Evolutionary conservation across 2,113 vertebrate species (phyloP), one percentile per base, ranked within the genome.

Genomic region (Cyanoramphus novaezelandiae): DNA sequence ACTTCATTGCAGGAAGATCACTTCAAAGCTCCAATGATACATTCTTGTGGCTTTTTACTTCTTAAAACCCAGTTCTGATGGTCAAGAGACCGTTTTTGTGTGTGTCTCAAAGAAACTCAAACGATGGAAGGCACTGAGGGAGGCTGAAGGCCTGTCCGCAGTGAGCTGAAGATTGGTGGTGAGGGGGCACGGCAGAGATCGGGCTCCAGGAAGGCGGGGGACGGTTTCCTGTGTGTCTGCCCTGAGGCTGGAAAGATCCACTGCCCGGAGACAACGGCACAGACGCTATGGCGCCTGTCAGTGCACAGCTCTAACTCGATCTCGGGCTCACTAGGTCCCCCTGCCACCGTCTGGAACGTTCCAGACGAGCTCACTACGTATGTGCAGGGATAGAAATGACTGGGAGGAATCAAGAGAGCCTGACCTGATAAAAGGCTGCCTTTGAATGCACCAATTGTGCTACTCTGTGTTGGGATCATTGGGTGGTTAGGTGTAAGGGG

Each of bases 361-460:
- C 33, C 33, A 24, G n/a, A 16, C 6, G 33, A 59, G 57, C 33
- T 35, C 57, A 35, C 7, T 13, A 24, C 9, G 3, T 33, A 59
- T 59, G 13, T 59, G 14, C 33, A 10, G 33, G 21, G 21, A 24
- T 35, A 33, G 33, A 59, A 59, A 59, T 35, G 33, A 16, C 21
- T 24, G 33, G 33, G 33, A 59, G 57, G 13, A 59, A 3, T 21
- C 33, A n/a, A 59, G 33, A 23, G 9, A 59, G 57, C 57, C 55
- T n/a, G 20, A 59, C 33, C 57, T 15, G 21, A 15, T 23, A 24
- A 35, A 59, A 59, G 33, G 21, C 4, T 6, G 6, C 57, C 33
- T 59, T 59, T 10, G 20, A n/a, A 9, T 2, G 0, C 20, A 4
- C 13, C 4, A 13, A 6, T 24, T 59, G 57, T 59, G 57, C 13